These are phyloP conservation scores for Aphaenogaster ashmeadi DNA, from an alignment of 1,140 invertebrate genomes.

Conservation along the genomic window DNA sequence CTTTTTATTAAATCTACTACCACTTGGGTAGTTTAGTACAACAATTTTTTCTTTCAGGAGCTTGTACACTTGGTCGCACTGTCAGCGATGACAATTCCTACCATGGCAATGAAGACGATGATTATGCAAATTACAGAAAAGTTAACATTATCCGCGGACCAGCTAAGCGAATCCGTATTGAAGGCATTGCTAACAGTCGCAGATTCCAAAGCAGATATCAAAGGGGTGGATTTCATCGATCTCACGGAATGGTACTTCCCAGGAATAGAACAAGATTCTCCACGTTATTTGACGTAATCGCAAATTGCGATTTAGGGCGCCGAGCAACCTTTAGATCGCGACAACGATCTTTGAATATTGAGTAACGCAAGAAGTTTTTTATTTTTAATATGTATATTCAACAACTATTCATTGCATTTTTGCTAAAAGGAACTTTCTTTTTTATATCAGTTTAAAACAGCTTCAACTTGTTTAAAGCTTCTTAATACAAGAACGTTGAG, in stretches of 20 bases:
- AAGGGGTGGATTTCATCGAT: not conserved
- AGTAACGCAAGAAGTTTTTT: not conserved
- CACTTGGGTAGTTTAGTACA: too few relatives aligned
- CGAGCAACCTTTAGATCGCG: not conserved
- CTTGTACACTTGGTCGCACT: not conserved
- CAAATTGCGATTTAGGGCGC: not conserved
- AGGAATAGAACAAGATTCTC: not conserved
- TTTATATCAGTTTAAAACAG: not conserved
- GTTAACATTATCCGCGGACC: not conserved
- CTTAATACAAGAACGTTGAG: too few relatives aligned
- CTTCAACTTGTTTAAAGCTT: too few relatives aligned
- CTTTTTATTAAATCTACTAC: too few relatives aligned
- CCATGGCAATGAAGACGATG: not conserved
- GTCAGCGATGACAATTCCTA: not conserved
- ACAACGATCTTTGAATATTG: slow-evolving; percentile 15
- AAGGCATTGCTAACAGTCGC: not conserved
- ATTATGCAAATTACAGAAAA: not conserved
- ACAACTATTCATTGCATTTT: not conserved
- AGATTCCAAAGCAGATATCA: not conserved
- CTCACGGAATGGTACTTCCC: not conserved
- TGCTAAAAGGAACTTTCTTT: not conserved
- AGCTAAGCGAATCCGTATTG: not conserved
- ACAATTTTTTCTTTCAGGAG: too few relatives aligned
- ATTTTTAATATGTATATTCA: not conserved
- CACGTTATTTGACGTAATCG: not conserved